These are phyloP conservation scores for Agelaius tricolor DNA, from an alignment of 2,113 vertebrate species.

Conservation along the genomic window DNA sequence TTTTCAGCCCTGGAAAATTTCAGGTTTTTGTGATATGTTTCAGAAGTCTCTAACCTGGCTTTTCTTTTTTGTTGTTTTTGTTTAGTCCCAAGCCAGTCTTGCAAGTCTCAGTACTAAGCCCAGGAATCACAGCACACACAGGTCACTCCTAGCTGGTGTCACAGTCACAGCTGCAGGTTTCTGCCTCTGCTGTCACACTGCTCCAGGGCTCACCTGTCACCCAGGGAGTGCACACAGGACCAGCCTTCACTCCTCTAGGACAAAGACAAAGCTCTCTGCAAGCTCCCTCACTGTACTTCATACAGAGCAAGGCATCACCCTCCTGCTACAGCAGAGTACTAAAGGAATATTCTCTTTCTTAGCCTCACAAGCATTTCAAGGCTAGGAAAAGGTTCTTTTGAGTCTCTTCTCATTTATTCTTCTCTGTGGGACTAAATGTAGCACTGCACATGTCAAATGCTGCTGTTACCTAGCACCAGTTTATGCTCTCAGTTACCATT, in stretches of 20 bases:
- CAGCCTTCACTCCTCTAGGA: not conserved
- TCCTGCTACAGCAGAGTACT: not conserved
- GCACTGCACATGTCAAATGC: not conserved
- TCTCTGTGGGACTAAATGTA: not conserved
- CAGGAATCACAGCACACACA: not conserved
- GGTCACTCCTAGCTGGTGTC: not conserved
- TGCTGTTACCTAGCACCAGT: not conserved
- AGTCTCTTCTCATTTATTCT: not conserved
- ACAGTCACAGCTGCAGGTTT: not conserved
- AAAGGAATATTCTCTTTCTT: not conserved
- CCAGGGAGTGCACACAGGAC: accelerated
- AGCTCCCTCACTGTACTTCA: not conserved
- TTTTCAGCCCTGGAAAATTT: not conserved
- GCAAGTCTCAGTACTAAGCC: not conserved
- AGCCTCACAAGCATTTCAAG: not conserved
- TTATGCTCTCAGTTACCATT: not conserved
- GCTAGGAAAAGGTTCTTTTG: not conserved
- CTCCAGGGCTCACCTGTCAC: not conserved
- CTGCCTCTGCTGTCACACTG: not conserved
- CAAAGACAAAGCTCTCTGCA: not conserved
- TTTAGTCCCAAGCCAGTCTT: not conserved
- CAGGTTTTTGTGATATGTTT: not conserved
- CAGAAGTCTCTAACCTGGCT: not conserved
- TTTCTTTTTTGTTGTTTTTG: not conserved
- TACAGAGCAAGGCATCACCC: not conserved